These are phyloP conservation scores for Calonectris borealis DNA, from an alignment of 2,113 vertebrate species.

Conservation along the genomic window DNA sequence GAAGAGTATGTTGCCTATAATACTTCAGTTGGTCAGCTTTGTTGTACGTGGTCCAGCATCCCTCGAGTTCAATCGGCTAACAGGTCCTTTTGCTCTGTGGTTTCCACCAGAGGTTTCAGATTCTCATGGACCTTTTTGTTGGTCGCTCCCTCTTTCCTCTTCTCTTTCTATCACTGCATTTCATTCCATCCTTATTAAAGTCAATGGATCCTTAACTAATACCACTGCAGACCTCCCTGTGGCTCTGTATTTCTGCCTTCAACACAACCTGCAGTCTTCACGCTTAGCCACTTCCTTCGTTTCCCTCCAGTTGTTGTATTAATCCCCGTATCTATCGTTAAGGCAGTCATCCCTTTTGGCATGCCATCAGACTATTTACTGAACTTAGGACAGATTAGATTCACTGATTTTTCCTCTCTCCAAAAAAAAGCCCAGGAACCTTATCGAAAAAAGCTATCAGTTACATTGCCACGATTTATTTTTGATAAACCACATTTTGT, in stretches of 20 bases:
- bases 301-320: not conserved
- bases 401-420: not conserved
- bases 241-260: not conserved
- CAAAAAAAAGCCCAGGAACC: no score
- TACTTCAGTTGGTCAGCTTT: not conserved
- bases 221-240: not conserved
- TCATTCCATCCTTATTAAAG: not conserved
- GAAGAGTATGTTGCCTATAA: not conserved
- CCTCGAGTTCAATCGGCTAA: not conserved
- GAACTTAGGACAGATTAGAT: not conserved
- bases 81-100: not conserved
- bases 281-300: not conserved
- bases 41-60: not conserved
- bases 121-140: not conserved
- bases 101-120: not conserved
- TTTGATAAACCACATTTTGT: not conserved
- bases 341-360: not conserved
- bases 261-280: not conserved
- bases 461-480: not conserved
- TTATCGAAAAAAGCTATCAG: not conserved
- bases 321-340: not conserved
- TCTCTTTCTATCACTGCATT: not conserved
- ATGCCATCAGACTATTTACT: not conserved
- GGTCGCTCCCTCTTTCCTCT: not conserved
- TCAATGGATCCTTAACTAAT: not conserved